Evolutionary conservation across 2,888 invertebrate genomes (phyloP), one percentile per base, ranked within the genome.

Genomic region (Ganaspis brasiliensis): DNA sequence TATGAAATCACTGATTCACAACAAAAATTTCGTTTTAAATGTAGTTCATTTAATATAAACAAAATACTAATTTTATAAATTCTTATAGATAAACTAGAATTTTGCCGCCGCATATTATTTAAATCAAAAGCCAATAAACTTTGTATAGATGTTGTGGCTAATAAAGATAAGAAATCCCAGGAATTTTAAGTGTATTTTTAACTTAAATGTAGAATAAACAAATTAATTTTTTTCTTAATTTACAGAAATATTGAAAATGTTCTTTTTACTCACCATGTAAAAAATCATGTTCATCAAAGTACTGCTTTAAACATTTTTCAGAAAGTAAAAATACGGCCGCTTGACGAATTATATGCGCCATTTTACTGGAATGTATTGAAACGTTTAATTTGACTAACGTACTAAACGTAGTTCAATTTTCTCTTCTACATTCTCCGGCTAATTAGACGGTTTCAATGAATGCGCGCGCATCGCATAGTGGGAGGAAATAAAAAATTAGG

Each of bases 231-330:
- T 52, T 45, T 37, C 35, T 31, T 57, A 3, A 52, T n/a, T 35
- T 19, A 12, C 9, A n/a, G 16, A 9, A 40, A 45, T 49, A 24
- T 45, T 5, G 2, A 35, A 31, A 73, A 10, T 2, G 3, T 12
- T 10, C 2, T 0, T 24, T n/a, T 31, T 45, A 91, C 93, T 93
- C 93, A 97, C 98, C 95, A 91, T 98, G 95, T 37, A 97, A 92
- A 89, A 98, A 97, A 92, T 98, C 96, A 84, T 95, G 95, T 49
- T 97, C 94, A 71, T 94, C 91, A 86, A 98, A 96, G 91, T 97
- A 97, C 90, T 96, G 96, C 85, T 97, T 95, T 87, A 95, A 96
- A 91, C 98, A 99, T 87, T 96, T 94, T 85, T 96, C 95, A 40
- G 96, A 95, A 87, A 97, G 92, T 56, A 97, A 89, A 31, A 95